Base-by-base conservation (phyloP, 1,140 invertebrate species). In the Apis laboriosa region DNA sequence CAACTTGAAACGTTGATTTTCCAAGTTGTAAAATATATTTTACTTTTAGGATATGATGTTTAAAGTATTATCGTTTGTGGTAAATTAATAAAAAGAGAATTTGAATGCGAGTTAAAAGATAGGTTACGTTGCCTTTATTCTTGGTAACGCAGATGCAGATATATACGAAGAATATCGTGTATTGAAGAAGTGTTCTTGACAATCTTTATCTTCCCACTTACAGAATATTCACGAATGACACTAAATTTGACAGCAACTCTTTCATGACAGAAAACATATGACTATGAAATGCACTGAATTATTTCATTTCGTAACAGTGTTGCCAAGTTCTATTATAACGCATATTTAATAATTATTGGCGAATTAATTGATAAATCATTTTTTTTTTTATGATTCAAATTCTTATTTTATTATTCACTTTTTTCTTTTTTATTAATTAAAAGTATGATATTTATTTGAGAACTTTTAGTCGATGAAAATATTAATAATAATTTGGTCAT, bases 241-340 rank as follows among this genome's bases (percentile, higher is more conserved):
- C 75, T 58, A 34, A 86, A 74, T 80, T 74, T 84, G 86, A 88
- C 87, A 86, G 87, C 66, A 63, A n/a, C 55, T 9, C 66, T n/a
- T 61, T 71, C 60, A 73, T 63, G 53, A 77, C 58, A 71, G 53
- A 84, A 86, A 88, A 86, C 87, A 86, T 86, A 84, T 86, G 88
- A 89, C 84, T 86, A 71, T 66, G 73, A 84, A 82, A 79, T 77
- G 19, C 71, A 71, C 67, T 56, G 64, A 86, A 77, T 60, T 74
- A 55, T 56, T 66, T 28, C 19, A 51, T 67, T 82, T 64, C 43
- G 70, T 34, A 55, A 43, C 86, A 85, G 83, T 77, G 61, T 64
- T 84, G 58, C 77, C 78, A 84, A 56, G 28, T 34, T 73, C 12
- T 4, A 12, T 21, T 28, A 17, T 3, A 49, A 17, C 2, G 1